These are phyloP conservation scores for Myiozetetes cayanensis DNA, from an alignment of 2,113 vertebrate genomes.

Conservation along the genomic window DNA sequence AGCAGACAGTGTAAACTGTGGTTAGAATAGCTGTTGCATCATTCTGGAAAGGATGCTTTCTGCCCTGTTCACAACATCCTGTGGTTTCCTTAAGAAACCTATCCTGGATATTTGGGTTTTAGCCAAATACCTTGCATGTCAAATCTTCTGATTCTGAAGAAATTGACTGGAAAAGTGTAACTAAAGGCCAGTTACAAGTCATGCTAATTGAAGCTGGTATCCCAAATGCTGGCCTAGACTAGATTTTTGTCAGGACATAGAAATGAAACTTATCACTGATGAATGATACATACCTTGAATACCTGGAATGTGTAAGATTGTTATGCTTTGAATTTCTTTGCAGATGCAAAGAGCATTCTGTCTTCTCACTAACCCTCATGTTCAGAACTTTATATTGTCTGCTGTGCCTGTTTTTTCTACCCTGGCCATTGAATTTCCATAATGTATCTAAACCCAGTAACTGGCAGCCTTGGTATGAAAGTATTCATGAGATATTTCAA, in stretches of 20 bases:
- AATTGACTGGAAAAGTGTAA: not conserved
- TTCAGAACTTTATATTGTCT: not conserved
- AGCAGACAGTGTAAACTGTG: not conserved
- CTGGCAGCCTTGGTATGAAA: not conserved
- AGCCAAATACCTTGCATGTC: not conserved
- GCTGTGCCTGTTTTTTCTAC: not conserved
- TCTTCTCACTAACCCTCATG: not conserved
- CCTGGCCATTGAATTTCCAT: not conserved
- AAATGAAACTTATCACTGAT: not conserved
- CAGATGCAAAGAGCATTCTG: not conserved
- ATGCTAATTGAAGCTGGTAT: not conserved
- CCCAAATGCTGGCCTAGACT: not conserved
- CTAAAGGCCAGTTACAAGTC: not conserved
- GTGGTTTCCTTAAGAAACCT: not conserved
- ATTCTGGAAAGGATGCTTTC: not conserved
- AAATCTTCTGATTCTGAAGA: not conserved
- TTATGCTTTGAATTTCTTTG: not conserved
- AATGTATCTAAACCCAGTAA: not conserved
- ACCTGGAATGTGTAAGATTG: not conserved
- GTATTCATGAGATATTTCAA: not conserved
- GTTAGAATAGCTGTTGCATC: not conserved
- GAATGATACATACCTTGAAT: not conserved
- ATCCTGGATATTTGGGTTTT: not conserved
- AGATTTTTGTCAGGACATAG: not conserved
- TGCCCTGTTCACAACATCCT: not conserved